These are phyloP conservation scores for Burhinus bistriatus DNA, from an alignment of 2,113 vertebrate genomes.

Conservation along the genomic window DNA sequence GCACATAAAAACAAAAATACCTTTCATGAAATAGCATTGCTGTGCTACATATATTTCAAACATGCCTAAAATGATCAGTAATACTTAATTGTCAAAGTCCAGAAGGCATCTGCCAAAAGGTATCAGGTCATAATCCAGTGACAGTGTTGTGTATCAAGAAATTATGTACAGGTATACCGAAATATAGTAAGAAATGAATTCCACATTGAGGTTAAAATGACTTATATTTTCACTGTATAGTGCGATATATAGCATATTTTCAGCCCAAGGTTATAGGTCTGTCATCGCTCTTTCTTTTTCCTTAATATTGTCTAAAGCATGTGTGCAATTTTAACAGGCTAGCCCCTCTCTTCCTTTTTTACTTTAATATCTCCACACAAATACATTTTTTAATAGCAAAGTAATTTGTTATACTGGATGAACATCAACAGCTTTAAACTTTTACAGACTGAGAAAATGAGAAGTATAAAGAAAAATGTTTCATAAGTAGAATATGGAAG, in stretches of 20 bases:
- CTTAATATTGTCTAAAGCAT: background rate
- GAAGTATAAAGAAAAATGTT: background rate
- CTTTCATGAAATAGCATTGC: background rate
- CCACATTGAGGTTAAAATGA: background rate
- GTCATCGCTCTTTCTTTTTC: background rate
- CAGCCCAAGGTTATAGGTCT: background rate
- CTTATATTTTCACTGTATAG: background rate
- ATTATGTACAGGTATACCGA: background rate
- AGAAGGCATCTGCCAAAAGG: background rate
- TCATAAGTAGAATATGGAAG: background rate
- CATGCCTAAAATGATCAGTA: background rate
- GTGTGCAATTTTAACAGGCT: background rate
- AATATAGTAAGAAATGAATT: background rate
- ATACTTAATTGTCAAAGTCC: background rate
- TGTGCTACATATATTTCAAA: background rate
- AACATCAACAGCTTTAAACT: background rate
- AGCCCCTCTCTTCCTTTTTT: background rate
- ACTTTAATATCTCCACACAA: background rate
- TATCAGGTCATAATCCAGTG: background rate
- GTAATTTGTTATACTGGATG: background rate
- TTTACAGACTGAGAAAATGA: constrained; percentile 6
- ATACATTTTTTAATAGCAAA: background rate
- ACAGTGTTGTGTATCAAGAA: background rate
- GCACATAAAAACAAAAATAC: constrained; percentile 43
- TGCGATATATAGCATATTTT: background rate